Evolutionary conservation across 2,113 vertebrate species (phyloP).

Genomic region (Oreotrochilus melanogaster): DNA sequence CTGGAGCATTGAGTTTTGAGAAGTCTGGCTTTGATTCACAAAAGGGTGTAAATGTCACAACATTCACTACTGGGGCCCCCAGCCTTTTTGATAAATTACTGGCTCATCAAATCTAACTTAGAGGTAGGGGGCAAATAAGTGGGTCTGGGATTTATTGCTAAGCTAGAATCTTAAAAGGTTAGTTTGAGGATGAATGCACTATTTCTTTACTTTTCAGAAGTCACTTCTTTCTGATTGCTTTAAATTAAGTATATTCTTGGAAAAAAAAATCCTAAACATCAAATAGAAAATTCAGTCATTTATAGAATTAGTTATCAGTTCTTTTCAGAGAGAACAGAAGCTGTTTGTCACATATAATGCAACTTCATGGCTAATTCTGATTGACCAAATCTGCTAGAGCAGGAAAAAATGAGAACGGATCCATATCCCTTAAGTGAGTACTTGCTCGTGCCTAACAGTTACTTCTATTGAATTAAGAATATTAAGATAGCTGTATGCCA

Average conservation of each 20-base stretch:
- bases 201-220: background rate
- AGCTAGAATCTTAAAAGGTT: background rate
- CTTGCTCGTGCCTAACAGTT: background rate
- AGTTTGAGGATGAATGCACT: background rate
- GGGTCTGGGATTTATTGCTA: background rate
- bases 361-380: background rate
- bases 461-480: too few species aligned
- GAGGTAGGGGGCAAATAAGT: background rate
- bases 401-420: background rate
- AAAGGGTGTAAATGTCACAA: background rate
- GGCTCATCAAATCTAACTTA: background rate
- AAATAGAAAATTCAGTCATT: background rate
- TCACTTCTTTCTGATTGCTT: background rate
- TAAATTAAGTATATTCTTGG: background rate
- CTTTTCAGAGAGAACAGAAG: background rate
- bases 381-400: background rate
- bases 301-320: background rate
- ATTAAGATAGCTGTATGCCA: background rate
- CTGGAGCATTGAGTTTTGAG: background rate
- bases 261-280: background rate
- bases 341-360: background rate
- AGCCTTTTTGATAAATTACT: background rate
- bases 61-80: background rate
- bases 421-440: background rate
- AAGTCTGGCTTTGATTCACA: slow-evolving; percentile 18